Base-by-base conservation (phyloP, 2,888 invertebrate genomes). In the Temnothorax rugatulus region DNA sequence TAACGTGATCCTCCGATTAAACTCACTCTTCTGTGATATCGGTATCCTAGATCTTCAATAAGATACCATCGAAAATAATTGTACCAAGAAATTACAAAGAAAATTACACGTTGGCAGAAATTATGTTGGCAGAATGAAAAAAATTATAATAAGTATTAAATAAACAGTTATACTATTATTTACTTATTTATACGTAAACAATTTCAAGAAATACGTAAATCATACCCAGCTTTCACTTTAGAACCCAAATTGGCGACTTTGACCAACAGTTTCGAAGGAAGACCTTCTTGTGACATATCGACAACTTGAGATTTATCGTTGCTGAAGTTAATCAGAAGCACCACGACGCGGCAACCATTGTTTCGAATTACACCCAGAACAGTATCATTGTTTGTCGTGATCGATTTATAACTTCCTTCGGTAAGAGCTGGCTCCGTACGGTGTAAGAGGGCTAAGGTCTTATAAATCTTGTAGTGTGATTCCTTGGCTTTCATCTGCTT, bases 391-490 rank as follows among this genome's bases (percentile, higher is more conserved):
- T 96, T 96, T 1, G 96, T 91, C 0, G 96, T 96, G 69, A 96
- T 95, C 9, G 96, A 95, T 84, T 95, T 95, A 69, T 96, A 95
- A 90, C 95, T 95, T 38, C 97, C 97, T 25, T 95, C 90, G 87
- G 95, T 95, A 29, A 97, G 94, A 13, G 87, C 86, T 0, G 95
- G 95, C 0, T 95, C 93, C 21, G 95, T 93, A 15, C 95, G 95
- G 7, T 97, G 95, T 15, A 97, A 93, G 13, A 93, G 86, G 0
- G 96, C 93, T 41, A 97, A 94, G 0, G 95, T 91, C 89, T 96
- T 96, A 93, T 97, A 97, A 1, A 97, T 94, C 68, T 96, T 96
- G 64, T 96, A 96, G 88, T 97, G 97, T 47, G 97, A 97, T 18
- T 93, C 95, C 0, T 93, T 92, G 0, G 91, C 92, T 0, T 59